A percentile compares a stretch with the other conserved stretches of the same genome.
Evolutionary conservation across 2,113 vertebrate genomes (phyloP).

Genomic region (Pterophyllum scalare): DNA sequence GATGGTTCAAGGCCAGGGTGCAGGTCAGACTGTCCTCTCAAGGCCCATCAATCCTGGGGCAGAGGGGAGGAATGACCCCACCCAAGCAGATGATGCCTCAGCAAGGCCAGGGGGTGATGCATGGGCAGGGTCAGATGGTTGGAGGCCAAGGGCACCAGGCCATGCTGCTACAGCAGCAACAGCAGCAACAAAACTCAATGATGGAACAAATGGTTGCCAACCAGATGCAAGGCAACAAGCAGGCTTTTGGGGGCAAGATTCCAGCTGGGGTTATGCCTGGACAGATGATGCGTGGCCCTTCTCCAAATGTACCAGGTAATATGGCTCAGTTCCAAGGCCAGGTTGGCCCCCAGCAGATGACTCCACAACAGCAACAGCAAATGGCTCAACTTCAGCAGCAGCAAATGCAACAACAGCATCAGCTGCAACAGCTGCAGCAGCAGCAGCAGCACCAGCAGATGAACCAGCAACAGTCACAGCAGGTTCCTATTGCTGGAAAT

Average conservation of each 20-base stretch:
- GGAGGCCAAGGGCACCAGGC: slow-evolving; percentile 93
- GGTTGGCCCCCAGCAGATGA: slow-evolving; percentile 82
- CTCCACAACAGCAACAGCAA: slow-evolving; percentile 85
- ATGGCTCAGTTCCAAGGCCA: slow-evolving; percentile 92
- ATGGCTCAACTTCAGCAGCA: slow-evolving; percentile 87
- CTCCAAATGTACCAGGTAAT: slow-evolving; percentile 90
- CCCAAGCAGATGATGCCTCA: slow-evolving; percentile 96
- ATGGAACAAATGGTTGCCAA: slow-evolving; percentile 98
- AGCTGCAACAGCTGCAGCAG: slow-evolving; percentile 78
- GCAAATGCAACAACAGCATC: slow-evolving; percentile 81
- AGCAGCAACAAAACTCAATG: slow-evolving; percentile 89
- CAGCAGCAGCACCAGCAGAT: slow-evolving; percentile 85
- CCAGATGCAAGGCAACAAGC: slow-evolving; percentile 95
- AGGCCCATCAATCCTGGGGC: slow-evolving; percentile 91
- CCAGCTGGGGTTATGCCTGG: slow-evolving; percentile 89
- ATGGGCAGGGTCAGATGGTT: slow-evolving; percentile 93
- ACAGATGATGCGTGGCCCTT: slow-evolving; percentile 94
- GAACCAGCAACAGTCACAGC: slow-evolving; percentile 83
- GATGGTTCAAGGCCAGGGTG: slow-evolving; percentile 87
- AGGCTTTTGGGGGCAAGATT: slow-evolving; percentile 89
- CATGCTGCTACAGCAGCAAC: slow-evolving; percentile 83
- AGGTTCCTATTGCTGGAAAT: slow-evolving; percentile 89
- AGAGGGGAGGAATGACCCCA: slow-evolving; percentile 95
- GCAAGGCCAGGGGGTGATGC: slow-evolving; percentile 94
- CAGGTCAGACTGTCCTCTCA: slow-evolving; percentile 93